Percentiles rank a stretch among this genome's conserved stretches.
These are phyloP conservation scores for Cyphotilapia sp. DNA, from an alignment of 2,113 vertebrate species.

Conservation along the genomic window DNA sequence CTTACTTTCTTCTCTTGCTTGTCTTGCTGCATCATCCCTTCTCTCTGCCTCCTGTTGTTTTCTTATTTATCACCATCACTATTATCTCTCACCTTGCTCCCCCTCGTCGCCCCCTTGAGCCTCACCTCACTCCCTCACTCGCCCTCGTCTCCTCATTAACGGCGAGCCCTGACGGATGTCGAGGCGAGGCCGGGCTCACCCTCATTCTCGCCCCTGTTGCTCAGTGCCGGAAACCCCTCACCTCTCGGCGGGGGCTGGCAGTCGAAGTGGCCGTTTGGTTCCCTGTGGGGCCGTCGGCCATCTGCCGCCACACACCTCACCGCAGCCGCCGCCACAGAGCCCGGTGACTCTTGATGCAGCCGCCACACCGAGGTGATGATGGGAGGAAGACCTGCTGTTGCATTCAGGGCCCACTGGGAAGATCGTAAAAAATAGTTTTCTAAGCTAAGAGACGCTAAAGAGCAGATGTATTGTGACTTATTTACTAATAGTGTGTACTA, in stretches of 20 bases:
- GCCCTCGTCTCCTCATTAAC: slow-evolving; percentile 53
- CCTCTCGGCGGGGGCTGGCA: neutral
- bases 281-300: slow-evolving; percentile 25
- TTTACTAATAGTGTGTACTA: neutral
- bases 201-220: slow-evolving; percentile 24
- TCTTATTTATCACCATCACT: slow-evolving; percentile 48
- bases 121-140: slow-evolving; percentile 9
- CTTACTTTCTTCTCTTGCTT: neutral
- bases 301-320: slow-evolving; percentile 35
- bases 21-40: neutral
- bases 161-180: slow-evolving; percentile 45
- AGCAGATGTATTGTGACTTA: neutral
- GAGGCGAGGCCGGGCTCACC: slow-evolving; percentile 4
- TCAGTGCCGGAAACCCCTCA: slow-evolving; percentile 24
- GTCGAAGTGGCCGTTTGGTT: slow-evolving; percentile 1
- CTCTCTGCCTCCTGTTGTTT: slow-evolving; percentile 34
- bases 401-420: slow-evolving; percentile 1
- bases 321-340: neutral
- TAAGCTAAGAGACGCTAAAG: neutral
- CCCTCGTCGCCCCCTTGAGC: neutral
- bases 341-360: neutral
- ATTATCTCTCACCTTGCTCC: slow-evolving; percentile 21
- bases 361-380: slow-evolving; percentile 25
- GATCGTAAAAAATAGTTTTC: neutral
- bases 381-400: slow-evolving; percentile 16